Percentiles rank a stretch among this genome's conserved stretches.
Evolutionary conservation across 2,113 vertebrate genomes (phyloP).

Genomic region (Anarrhichthys ocellatus): DNA sequence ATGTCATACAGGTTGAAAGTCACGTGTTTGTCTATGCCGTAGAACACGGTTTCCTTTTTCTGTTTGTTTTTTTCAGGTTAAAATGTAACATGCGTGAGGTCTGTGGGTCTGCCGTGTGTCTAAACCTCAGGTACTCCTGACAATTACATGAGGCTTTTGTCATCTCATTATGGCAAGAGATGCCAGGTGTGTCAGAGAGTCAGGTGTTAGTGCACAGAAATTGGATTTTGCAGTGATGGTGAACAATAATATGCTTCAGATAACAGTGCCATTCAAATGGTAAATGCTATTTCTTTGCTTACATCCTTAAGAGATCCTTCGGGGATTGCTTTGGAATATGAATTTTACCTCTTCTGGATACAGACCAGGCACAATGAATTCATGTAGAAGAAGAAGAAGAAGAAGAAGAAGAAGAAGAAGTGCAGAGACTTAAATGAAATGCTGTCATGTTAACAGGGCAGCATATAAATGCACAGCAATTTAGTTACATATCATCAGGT

Average conservation of each 20-base stretch:
- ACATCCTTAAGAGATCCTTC: slow-evolving; percentile 3
- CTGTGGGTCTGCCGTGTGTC: background rate
- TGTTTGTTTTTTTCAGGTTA: background rate
- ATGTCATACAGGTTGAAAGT: slow-evolving; percentile 42
- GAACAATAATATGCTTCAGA: slow-evolving; percentile 20
- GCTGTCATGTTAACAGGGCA: slow-evolving; percentile 29
- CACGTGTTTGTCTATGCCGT: slow-evolving; percentile 15
- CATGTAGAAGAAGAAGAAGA: slow-evolving; percentile 9
- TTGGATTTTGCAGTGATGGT: slow-evolving; percentile 34
- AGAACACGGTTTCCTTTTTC: slow-evolving; percentile 8
- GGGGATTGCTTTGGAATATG: slow-evolving; percentile 24
- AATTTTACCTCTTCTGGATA: slow-evolving; percentile 1
- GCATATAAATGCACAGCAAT: slow-evolving; percentile 41
- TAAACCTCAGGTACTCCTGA: slow-evolving; percentile 22
- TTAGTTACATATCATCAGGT: slow-evolving; percentile 22
- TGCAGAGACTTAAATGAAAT: slow-evolving; percentile 27
- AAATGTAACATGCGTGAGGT: background rate
- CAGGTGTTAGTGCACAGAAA: slow-evolving; percentile 24
- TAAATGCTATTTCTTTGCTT: background rate
- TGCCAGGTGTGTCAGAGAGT: slow-evolving; percentile 28
- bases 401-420: slow-evolving; percentile 1
- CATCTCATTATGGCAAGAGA: slow-evolving; percentile 31
- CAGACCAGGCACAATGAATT: background rate
- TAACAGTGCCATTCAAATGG: slow-evolving; percentile 35
- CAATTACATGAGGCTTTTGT: slow-evolving; percentile 41